Conservation (phyloP, 2,888 invertebrate genomes). For the Diarsia rubi region DNA sequence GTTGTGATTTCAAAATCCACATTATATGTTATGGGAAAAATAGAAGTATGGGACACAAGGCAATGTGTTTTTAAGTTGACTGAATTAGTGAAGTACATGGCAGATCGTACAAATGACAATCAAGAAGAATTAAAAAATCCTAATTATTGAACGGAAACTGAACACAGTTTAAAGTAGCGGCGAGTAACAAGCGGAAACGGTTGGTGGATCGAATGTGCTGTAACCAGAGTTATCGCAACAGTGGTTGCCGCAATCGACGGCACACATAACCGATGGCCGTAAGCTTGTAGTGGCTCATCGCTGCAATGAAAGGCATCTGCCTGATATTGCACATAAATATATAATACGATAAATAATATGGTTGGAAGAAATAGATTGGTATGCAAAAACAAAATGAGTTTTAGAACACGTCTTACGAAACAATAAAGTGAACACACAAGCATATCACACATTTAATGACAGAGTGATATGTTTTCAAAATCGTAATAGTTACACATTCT, state of each 20-base stretch:
- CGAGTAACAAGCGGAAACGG: conserved; percentile 65
- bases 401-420: conserved; percentile 14
- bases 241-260: conserved; percentile 73
- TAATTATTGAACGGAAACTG: conserved; percentile 44
- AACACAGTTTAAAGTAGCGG: conserved; percentile 34
- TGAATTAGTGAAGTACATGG: conserved; percentile 20
- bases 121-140: not conserved
- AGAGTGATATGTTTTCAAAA: conserved; percentile 15
- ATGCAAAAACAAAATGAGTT: conserved; percentile 2
- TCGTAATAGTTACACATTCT: conserved; percentile 1
- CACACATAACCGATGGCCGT: conserved; percentile 76
- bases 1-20: conserved; percentile 1
- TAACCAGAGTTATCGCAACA: conserved; percentile 76
- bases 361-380: conserved; percentile 23
- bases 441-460: conserved; percentile 12
- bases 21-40: not conserved
- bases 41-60: conserved; percentile 11
- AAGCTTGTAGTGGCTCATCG: conserved; percentile 55
- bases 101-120: conserved; percentile 14
- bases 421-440: not conserved
- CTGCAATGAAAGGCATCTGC: conserved; percentile 49
- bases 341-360: conserved; percentile 13
- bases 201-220: conserved; percentile 70
- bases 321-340: conserved; percentile 33
- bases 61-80: conserved; percentile 35